Evolutionary conservation across 2,888 invertebrate genomes (phyloP).

Genomic region (Drosophila cracens): DNA sequence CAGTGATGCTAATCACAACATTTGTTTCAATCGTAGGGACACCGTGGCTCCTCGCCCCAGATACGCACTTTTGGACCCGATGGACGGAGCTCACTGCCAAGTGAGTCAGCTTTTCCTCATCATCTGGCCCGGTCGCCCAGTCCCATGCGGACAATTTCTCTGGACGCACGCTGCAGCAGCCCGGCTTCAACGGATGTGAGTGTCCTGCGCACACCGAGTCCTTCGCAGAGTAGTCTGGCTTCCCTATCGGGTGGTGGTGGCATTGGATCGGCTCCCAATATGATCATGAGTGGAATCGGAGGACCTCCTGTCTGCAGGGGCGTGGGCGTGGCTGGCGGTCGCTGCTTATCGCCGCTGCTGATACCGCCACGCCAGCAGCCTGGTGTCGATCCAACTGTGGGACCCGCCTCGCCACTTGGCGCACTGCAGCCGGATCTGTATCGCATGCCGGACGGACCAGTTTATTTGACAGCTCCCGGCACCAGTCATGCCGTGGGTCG

Average conservation of each 20-base stretch:
- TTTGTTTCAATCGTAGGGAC: constrained; percentile 86
- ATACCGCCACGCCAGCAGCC: constrained; percentile 89
- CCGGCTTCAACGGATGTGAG: constrained; percentile 85
- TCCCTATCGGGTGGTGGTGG: constrained; percentile 86
- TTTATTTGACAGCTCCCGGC: constrained; percentile 89
- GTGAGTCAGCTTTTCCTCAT: constrained; percentile 82
- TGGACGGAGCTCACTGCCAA: constrained; percentile 87
- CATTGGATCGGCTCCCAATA: constrained; percentile 72
- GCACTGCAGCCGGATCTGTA: constrained; percentile 95
- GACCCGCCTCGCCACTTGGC: constrained; percentile 88
- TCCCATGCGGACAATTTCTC: constrained; percentile 91
- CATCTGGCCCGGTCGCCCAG: constrained; percentile 89
- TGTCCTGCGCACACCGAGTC: constrained; percentile 87
- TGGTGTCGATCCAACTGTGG: constrained; percentile 82
- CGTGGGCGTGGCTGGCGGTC: constrained; percentile 69
- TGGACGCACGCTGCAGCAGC: constrained; percentile 90
- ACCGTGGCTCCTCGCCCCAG: constrained; percentile 93
- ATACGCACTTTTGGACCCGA: constrained; percentile 94
- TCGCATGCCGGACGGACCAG: constrained; percentile 91
- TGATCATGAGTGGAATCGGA: constrained; percentile 77
- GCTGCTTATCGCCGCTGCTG: constrained; percentile 91
- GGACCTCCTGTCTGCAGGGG: constrained; percentile 52
- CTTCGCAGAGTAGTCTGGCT: constrained; percentile 90
- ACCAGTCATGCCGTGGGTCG: constrained; percentile 91
- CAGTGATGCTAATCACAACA: background rate